Percentiles rank a stretch among this genome's conserved stretches.
These are phyloP conservation scores for Parotia lawesii DNA, from an alignment of 2,113 vertebrate species.

Conservation along the genomic window DNA sequence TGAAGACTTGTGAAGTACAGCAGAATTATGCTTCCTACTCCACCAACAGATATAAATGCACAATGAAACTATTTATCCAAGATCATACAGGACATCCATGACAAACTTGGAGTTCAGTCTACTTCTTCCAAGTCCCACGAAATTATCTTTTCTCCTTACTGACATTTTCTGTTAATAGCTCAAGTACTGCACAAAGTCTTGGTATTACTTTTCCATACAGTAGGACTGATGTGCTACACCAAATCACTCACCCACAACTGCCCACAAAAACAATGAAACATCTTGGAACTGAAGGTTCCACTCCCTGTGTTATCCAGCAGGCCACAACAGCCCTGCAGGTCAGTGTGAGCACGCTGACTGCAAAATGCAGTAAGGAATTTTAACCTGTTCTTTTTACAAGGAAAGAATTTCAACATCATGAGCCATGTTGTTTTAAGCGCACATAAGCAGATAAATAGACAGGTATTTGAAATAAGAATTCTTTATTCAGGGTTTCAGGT, in stretches of 20 bases:
- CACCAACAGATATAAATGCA: neutral
- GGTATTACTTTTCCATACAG: neutral
- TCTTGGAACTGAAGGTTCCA: neutral
- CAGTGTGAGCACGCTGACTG: neutral
- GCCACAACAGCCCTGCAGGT: neutral
- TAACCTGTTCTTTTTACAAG: neutral
- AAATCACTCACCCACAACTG: fast-evolving
- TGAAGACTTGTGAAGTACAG: neutral
- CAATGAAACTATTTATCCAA: neutral
- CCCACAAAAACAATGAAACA: neutral
- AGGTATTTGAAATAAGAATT: neutral
- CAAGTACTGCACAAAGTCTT: neutral
- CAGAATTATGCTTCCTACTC: neutral
- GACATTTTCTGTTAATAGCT: neutral
- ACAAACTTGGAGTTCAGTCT: neutral
- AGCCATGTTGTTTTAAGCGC: neutral
- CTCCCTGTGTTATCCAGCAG: fast-evolving
- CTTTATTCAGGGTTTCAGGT: neutral
- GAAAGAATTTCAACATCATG: neutral
- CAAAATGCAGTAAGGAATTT: neutral
- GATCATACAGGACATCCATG: fast-evolving
- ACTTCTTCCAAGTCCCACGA: neutral
- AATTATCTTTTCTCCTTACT: neutral
- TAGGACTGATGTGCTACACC: neutral
- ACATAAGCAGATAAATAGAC: neutral